Evolutionary conservation across 2,113 vertebrate genomes (phyloP).

Genomic region (Romanogobio albipinnatus): DNA sequence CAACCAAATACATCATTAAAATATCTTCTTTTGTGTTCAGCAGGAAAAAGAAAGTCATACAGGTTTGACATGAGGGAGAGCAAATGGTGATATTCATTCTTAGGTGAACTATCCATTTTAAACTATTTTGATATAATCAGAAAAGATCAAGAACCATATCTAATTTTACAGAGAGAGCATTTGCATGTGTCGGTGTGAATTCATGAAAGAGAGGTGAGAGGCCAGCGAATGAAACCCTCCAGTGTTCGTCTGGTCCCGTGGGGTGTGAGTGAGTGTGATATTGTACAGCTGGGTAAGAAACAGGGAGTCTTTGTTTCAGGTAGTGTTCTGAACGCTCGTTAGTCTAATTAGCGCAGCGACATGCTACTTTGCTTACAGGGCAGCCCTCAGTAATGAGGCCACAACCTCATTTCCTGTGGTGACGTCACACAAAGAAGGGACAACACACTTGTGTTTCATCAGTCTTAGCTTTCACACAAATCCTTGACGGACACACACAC

Average conservation of each 20-base stretch:
- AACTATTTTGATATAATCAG: neutral
- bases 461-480: slow-evolving; percentile 30
- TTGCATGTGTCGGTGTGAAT: neutral
- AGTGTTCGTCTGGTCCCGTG: slow-evolving; percentile 18
- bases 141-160: neutral
- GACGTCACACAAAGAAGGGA: slow-evolving; percentile 39
- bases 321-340: slow-evolving; percentile 18
- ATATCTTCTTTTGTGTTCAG: neutral
- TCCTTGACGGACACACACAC: neutral
- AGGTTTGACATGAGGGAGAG: neutral
- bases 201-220: slow-evolving; percentile 19
- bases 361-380: slow-evolving; percentile 39
- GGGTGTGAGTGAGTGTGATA: slow-evolving; percentile 20
- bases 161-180: neutral
- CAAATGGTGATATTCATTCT: neutral
- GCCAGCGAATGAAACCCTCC: slow-evolving; percentile 23
- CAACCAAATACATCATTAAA: neutral
- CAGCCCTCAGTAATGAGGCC: slow-evolving; percentile 40
- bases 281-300: slow-evolving; percentile 49
- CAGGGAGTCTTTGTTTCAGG: slow-evolving; percentile 50
- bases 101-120: neutral
- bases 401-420: slow-evolving; percentile 52
- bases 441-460: slow-evolving; percentile 33
- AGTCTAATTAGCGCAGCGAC: slow-evolving; percentile 37
- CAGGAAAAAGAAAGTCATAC: neutral